Conservation (phyloP, 2,888 invertebrate genomes). For the Resseliella maxima region DNA sequence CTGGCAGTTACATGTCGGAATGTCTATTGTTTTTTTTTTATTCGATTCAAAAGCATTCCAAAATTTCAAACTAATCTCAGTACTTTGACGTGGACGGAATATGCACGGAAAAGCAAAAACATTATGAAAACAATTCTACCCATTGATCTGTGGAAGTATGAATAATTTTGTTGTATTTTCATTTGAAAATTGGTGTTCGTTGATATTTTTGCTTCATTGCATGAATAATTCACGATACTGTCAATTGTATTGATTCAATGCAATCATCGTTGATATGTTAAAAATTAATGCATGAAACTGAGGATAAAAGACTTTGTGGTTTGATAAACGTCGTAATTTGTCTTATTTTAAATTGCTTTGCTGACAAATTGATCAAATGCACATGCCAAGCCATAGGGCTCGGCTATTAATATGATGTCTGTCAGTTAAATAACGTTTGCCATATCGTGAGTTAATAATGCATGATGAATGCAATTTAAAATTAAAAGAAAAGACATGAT, state of each 20-base stretch:
- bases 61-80: no score
- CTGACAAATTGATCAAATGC: neutral
- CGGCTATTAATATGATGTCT: neutral
- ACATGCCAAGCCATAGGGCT: neutral
- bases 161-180: neutral
- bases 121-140: no score
- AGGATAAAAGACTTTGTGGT: neutral
- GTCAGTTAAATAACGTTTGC: neutral
- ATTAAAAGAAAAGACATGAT: no score
- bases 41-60: no score
- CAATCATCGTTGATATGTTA: neutral
- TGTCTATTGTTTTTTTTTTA: no score
- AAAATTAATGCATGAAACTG: neutral
- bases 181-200: neutral
- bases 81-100: no score
- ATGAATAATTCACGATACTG: neutral
- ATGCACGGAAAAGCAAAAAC: no score
- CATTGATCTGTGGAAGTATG: no score
- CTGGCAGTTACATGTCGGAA: no score
- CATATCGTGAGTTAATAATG: neutral
- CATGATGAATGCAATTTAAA: no score
- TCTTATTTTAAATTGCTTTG: neutral
- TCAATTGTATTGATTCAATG: neutral
- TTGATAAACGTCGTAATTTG: neutral
- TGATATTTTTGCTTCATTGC: neutral